Conservation (phyloP, 2,888 invertebrate genomes). For the Pollenia angustigena region DNA sequence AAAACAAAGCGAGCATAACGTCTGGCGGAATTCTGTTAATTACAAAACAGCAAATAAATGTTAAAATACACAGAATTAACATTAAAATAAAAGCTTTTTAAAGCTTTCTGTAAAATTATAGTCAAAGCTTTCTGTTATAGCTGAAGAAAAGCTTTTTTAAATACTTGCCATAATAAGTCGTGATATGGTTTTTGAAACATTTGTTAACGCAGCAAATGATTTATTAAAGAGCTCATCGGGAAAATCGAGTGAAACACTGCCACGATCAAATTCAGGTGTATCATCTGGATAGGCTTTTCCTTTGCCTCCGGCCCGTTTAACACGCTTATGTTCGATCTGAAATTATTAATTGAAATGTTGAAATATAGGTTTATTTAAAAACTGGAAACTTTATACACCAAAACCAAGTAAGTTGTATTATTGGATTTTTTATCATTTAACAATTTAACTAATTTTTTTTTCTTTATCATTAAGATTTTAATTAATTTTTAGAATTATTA, state of each 20-base stretch:
- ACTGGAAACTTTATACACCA: no score
- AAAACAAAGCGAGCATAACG: slow-evolving; percentile 90
- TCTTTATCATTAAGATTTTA: no score
- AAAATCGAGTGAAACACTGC: slow-evolving; percentile 86
- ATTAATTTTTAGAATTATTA: no score
- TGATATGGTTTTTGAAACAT: slow-evolving; percentile 86
- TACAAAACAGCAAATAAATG: no score
- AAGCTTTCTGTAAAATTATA: slow-evolving; percentile 37
- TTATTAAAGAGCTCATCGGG: slow-evolving; percentile 86
- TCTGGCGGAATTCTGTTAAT: slow-evolving; percentile 90
- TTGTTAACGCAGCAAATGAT: slow-evolving; percentile 86
- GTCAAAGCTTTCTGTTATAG: slow-evolving; percentile 25
- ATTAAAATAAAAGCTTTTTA: slow-evolving; percentile 7
- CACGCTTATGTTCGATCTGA: slow-evolving; percentile 64
- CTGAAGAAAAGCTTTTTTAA: not conserved
- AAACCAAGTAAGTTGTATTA: not conserved
- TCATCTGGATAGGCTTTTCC: slow-evolving; percentile 83
- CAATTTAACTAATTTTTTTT: no score
- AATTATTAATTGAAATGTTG: slow-evolving; percentile 1
- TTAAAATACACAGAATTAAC: not conserved
- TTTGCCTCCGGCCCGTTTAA: slow-evolving; percentile 76
- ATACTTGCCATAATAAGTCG: slow-evolving; percentile 86
- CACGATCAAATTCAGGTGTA: slow-evolving; percentile 85
- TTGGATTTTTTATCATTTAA: not conserved
- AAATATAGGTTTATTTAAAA: not conserved